Base-by-base conservation (phyloP, 2,113 vertebrate genomes). In the Mesocricetus auratus region DNA sequence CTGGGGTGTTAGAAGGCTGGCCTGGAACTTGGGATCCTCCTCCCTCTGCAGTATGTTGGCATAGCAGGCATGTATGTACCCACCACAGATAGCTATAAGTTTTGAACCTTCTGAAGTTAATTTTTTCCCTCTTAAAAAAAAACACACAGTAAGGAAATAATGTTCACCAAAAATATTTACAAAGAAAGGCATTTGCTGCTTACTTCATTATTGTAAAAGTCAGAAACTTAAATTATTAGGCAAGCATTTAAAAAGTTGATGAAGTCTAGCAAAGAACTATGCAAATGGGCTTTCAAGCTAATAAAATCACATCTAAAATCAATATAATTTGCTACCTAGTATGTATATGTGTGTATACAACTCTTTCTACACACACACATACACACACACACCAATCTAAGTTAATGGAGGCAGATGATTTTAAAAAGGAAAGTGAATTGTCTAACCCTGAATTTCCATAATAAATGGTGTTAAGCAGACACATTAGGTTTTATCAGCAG, bases 241-340 rank as follows among this genome's bases (percentile, higher is more conserved):
- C 2, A 82, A 74, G 24, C 33, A 83, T 75, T 45, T 50, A 83
- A 29, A 36, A 88, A 42, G n/a, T 15, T 90, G 53, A 94, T n/a
- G 7, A 81, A 94, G 3, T n/a, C 68, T 94, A 45, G 47, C 19
- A 56, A 74, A 73, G 21, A 82, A 86, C 69, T 53, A 87, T 92
- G 24, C 11, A 36, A 86, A 88, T 22, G 31, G 29, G 1, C 68
- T 16, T 93, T 82, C 79, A 85, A 77, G 71, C 47, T 22, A 91
- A 66, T 60, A 60, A 93, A 85, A 50, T 89, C n/a, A 75, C 42
- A 90, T 86, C 33, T 87, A 90, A 87, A 87, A 87, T 31, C 24
- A 94, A 89, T 45, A 50, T 24, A 39, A 86, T n/a, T 64, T 50
- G 17, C 39, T 45, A 45, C 58, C 60, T 85, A 45, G 24, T 42